Evolutionary conservation across 1,140 invertebrate genomes (phyloP).

Genomic region (Pseudachorutes palmiensis): DNA sequence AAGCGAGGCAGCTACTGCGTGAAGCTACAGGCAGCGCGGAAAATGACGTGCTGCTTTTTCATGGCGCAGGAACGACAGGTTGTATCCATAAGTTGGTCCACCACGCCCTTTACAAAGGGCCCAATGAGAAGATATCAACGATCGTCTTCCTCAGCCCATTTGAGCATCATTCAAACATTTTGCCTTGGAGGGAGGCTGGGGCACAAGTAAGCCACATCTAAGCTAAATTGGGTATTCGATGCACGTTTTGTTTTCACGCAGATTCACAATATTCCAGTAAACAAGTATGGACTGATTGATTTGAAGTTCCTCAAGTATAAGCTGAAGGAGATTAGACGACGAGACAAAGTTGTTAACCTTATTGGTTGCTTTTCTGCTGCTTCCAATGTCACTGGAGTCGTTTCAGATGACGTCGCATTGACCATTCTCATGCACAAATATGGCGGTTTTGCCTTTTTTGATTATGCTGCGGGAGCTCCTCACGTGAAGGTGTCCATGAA

Average conservation of each 20-base stretch:
- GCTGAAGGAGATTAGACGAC: constrained; percentile 39
- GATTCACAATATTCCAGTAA: constrained; percentile 25
- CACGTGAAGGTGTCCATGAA: constrained; percentile 78
- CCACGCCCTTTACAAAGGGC: constrained; percentile 40
- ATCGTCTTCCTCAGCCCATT: constrained; percentile 47
- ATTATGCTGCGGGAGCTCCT: constrained; percentile 62
- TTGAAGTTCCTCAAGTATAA: constrained; percentile 13
- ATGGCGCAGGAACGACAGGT: constrained; percentile 49
- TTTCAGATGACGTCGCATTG: constrained; percentile 45
- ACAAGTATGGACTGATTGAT: constrained; percentile 15
- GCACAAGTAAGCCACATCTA: constrained; percentile 41
- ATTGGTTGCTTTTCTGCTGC: constrained; percentile 51
- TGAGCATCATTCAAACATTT: constrained; percentile 52
- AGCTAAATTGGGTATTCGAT: constrained; percentile 1
- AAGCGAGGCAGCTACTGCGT: constrained; percentile 46
- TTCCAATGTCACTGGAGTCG: constrained; percentile 51
- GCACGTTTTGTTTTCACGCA: background rate
- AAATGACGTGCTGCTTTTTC: constrained; percentile 50
- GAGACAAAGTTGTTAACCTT: constrained; percentile 36
- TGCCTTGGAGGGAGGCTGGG: constrained; percentile 50
- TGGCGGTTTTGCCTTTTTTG: constrained; percentile 48
- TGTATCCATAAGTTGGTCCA: constrained; percentile 48
- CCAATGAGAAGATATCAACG: constrained; percentile 40
- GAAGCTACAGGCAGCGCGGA: constrained; percentile 48
- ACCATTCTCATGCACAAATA: constrained; percentile 47